Conservation (phyloP, 2,888 invertebrate genomes). For the Amblyjoppa fuscipennis region DNA sequence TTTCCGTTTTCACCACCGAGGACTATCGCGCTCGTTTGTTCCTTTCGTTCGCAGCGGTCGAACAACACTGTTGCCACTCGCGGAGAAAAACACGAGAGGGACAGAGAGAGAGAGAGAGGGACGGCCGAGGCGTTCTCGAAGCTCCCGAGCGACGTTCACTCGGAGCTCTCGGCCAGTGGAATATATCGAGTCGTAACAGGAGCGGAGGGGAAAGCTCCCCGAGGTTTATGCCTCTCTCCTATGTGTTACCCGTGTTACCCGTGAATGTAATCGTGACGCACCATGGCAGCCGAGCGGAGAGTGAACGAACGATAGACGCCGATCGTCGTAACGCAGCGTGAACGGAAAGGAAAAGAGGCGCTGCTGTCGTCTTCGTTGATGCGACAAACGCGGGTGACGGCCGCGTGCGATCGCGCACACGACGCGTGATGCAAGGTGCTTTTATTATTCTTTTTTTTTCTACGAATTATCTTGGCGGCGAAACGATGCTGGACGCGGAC, state of each 20-base stretch:
- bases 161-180: neutral
- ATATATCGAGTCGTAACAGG: slow-evolving; percentile 6
- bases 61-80: neutral
- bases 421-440: slow-evolving; percentile 83
- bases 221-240: slow-evolving; percentile 8
- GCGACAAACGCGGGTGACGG: slow-evolving; percentile 86
- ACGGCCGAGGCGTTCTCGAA: neutral
- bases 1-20: neutral
- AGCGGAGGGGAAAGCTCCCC: neutral
- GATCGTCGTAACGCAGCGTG: slow-evolving; percentile 46
- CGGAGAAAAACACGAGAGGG: neutral
- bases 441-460: slow-evolving; percentile 45
- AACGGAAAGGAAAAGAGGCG: slow-evolving; percentile 75
- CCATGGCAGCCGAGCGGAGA: slow-evolving; percentile 42
- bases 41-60: neutral
- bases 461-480: neutral
- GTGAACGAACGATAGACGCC: slow-evolving; percentile 59
- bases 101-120: neutral
- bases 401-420: slow-evolving; percentile 84
- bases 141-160: slow-evolving; percentile 13
- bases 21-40: neutral
- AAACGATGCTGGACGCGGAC: neutral
- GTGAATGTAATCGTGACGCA: slow-evolving; percentile 2
- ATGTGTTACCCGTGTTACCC: slow-evolving; percentile 3
- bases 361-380: slow-evolving; percentile 83